These are phyloP conservation scores for Papilio helenus DNA, from an alignment of 1,140 invertebrate species.

Conservation along the genomic window DNA sequence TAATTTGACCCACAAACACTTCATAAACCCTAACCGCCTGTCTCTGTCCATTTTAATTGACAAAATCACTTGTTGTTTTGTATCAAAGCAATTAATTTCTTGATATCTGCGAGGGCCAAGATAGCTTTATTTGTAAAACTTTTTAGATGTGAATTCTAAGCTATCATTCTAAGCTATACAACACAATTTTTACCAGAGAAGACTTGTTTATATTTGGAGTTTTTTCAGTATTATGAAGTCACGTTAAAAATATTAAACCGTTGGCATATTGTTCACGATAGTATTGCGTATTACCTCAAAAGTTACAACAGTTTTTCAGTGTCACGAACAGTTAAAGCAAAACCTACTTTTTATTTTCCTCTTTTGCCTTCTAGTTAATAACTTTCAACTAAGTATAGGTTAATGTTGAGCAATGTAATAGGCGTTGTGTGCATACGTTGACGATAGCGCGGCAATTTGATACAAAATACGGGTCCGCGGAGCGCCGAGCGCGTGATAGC, in stretches of 20 bases:
- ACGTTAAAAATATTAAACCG: not conserved
- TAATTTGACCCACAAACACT: constrained; percentile 36
- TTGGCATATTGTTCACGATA: not conserved
- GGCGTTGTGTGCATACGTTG: not conserved
- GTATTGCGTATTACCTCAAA: not conserved
- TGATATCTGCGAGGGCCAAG: not conserved
- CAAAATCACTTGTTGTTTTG: not conserved
- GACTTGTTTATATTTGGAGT: no score
- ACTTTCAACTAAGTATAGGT: constrained; percentile 13
- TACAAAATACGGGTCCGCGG: constrained; percentile 14
- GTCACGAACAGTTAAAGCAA: not conserved
- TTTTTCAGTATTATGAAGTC: no score
- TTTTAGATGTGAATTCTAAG: no score
- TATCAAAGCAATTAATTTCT: not conserved
- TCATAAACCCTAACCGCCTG: not conserved
- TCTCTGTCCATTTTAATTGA: not conserved
- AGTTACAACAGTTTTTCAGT: not conserved
- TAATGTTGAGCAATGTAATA: constrained; percentile 26
- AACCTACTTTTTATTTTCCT: not conserved
- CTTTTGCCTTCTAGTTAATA: not conserved
- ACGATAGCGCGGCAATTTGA: constrained; percentile 27
- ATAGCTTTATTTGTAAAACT: not conserved
- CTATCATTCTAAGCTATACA: no score
- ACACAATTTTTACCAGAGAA: no score
- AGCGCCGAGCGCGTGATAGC: constrained; percentile 9